Conservation (phyloP, 2,797 vertebrate species). For the Harpagifer antarcticus region DNA sequence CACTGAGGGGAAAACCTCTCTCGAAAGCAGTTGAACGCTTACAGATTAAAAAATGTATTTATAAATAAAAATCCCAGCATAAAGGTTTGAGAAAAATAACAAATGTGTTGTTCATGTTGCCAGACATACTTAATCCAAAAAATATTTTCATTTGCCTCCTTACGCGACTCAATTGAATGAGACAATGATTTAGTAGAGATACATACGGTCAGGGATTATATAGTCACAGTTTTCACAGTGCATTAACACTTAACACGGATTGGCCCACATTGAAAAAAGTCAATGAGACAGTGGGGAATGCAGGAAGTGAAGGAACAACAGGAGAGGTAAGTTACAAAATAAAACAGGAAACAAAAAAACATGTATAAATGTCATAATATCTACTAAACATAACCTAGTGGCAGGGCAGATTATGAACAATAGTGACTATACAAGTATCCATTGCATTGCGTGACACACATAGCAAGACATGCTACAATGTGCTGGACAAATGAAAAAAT, state of each 20-base stretch:
- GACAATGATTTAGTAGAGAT: not conserved
- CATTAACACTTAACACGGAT: too few relatives aligned
- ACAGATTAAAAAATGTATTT: not conserved
- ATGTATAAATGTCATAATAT: too few relatives aligned
- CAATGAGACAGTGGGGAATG: too few relatives aligned
- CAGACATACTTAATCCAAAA: conserved; percentile 6
- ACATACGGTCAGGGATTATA: not conserved
- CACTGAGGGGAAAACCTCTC: conserved; percentile 42
- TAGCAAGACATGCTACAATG: not conserved
- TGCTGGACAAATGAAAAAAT: not conserved
- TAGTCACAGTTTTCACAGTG: too few relatives aligned
- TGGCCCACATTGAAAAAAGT: too few relatives aligned
- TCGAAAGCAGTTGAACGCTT: conserved; percentile 13
- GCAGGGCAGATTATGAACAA: not conserved
- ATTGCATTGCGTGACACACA: not conserved
- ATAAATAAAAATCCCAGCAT: conserved; percentile 8
- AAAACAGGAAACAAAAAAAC: too few relatives aligned
- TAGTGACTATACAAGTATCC: not conserved
- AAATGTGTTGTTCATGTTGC: conserved; percentile 22
- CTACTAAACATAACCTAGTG: too few relatives aligned
- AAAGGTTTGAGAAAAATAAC: conserved; percentile 21
- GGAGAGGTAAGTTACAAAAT: too few relatives aligned
- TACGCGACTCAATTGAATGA: not conserved
- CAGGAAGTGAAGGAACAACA: too few relatives aligned
- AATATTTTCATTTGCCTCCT: not conserved